Percentiles rank a stretch among this genome's conserved stretches.
Evolutionary conservation across 2,113 vertebrate genomes (phyloP).

Genomic region (Oncorhynchus gorbuscha): DNA sequence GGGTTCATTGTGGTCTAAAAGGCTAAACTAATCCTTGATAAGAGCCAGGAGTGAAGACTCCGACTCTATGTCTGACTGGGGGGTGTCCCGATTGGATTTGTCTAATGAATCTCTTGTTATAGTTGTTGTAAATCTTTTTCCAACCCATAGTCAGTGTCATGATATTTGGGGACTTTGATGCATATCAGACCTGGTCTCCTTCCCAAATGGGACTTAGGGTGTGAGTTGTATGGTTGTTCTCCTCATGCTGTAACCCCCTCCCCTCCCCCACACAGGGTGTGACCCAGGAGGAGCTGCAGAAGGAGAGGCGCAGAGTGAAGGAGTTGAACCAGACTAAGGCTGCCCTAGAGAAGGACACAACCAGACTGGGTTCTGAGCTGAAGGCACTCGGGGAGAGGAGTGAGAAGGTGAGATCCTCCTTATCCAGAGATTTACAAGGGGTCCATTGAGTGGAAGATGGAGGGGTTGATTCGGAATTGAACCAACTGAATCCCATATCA

Average conservation of each 20-base stretch:
- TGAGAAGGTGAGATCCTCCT: slow-evolving; percentile 78
- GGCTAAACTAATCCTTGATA: no score
- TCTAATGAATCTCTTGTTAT: background rate
- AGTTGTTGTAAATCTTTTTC: background rate
- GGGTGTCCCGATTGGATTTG: background rate
- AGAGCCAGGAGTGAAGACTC: no score
- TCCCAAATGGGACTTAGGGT: background rate
- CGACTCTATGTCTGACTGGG: no score
- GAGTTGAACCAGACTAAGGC: slow-evolving; percentile 81
- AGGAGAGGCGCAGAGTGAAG: slow-evolving; percentile 79
- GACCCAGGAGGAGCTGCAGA: slow-evolving; percentile 82
- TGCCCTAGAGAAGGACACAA: slow-evolving; percentile 80
- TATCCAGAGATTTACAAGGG: no score
- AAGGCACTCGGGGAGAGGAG: slow-evolving; percentile 79
- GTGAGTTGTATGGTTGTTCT: background rate
- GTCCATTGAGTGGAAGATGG: no score
- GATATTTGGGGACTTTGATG: background rate
- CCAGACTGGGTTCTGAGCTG: slow-evolving; percentile 79
- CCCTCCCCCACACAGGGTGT: slow-evolving; percentile 65
- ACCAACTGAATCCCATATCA: no score
- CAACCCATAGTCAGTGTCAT: background rate
- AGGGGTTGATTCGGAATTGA: no score
- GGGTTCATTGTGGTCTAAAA: no score
- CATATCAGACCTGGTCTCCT: background rate
- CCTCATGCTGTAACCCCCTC: background rate